Percentiles rank a stretch among this genome's conserved stretches.
Evolutionary conservation across 2,113 vertebrate genomes (phyloP).

Genomic region (Tichodroma muraria): DNA sequence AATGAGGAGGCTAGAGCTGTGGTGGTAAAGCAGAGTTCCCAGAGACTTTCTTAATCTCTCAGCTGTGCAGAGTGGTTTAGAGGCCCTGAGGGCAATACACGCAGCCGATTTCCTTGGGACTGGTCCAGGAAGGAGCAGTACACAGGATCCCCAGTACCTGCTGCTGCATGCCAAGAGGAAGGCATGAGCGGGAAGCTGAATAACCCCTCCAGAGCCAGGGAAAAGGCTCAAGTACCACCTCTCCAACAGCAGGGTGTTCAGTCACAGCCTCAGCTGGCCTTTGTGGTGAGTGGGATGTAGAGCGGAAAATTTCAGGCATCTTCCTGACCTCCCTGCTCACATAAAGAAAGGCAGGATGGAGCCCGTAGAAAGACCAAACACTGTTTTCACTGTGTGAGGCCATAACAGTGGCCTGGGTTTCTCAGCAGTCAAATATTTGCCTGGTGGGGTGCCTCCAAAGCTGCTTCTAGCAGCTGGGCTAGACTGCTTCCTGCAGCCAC

Average conservation of each 20-base stretch:
- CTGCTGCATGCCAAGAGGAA: neutral
- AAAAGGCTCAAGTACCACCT: neutral
- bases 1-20: neutral
- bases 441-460: neutral
- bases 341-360: neutral
- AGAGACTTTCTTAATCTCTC: neutral
- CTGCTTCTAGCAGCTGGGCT: neutral
- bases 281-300: neutral
- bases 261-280: neutral
- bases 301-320: neutral
- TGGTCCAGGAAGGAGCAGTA: neutral
- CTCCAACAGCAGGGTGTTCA: neutral
- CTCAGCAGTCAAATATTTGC: conserved; percentile 27
- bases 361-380: neutral
- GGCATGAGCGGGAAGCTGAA: neutral
- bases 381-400: neutral
- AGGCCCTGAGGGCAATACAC: neutral
- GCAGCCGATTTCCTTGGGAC: neutral
- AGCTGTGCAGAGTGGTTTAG: neutral
- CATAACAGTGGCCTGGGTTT: neutral
- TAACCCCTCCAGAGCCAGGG: neutral
- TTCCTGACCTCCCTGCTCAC: neutral
- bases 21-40: neutral
- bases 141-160: neutral
- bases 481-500: conserved; percentile 16